phyloP scores from a whole-genome alignment of 1,140 invertebrate species.

The Formica selysi region DNA sequence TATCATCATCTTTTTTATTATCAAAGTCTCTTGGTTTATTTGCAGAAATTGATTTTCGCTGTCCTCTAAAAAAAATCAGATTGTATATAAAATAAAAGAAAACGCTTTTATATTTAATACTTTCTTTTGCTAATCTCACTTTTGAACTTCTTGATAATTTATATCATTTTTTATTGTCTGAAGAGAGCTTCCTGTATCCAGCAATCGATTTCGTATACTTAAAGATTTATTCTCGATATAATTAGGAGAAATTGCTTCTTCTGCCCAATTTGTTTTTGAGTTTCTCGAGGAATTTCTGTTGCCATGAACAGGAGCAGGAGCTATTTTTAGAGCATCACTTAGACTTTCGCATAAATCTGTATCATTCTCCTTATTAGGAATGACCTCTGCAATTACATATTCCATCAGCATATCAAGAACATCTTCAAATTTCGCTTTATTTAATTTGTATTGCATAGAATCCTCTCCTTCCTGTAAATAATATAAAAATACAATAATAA shows the following conservation, averaged over 20 bases:
- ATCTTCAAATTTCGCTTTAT: constrained; percentile 74
- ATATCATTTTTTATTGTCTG: constrained; percentile 38
- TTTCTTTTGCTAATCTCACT: constrained; percentile 34
- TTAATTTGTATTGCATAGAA: constrained; percentile 63
- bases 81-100: constrained; percentile 1
- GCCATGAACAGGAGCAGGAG: constrained; percentile 74
- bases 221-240: constrained; percentile 60
- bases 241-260: constrained; percentile 63
- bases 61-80: constrained; percentile 61
- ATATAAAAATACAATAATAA: constrained; percentile 3
- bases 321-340: constrained; percentile 77
- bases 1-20: constrained; percentile 17
- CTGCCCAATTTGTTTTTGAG: constrained; percentile 57
- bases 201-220: constrained; percentile 37
- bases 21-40: constrained; percentile 22
- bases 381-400: constrained; percentile 77
- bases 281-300: constrained; percentile 73
- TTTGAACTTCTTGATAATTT: constrained; percentile 44
- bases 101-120: background rate
- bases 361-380: constrained; percentile 73
- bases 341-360: constrained; percentile 74
- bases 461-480: constrained; percentile 66
- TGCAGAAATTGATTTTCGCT: constrained; percentile 33
- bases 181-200: constrained; percentile 33
- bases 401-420: constrained; percentile 80